These are phyloP conservation scores for Odocoileus virginianus DNA, from an alignment of 2,113 vertebrate genomes.

Conservation along the genomic window DNA sequence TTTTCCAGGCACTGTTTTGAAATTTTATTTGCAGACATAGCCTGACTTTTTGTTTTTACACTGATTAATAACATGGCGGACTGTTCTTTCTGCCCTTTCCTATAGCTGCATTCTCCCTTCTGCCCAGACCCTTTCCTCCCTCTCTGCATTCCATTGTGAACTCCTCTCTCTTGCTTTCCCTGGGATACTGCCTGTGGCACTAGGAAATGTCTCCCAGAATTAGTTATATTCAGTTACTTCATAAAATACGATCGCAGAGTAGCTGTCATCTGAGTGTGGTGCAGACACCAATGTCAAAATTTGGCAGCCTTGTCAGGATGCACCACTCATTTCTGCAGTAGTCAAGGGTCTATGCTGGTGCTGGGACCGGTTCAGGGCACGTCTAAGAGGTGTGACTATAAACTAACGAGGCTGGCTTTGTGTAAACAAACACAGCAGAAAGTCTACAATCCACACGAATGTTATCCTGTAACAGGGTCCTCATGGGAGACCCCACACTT, in stretches of 20 bases:
- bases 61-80: not conserved
- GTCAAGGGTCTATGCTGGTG: not conserved
- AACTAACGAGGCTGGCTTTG: constrained; percentile 67
- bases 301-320: constrained; percentile 10
- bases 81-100: not conserved
- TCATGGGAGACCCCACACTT: constrained; percentile 56
- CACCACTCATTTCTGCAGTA: not conserved
- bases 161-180: not conserved
- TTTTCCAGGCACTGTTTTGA: not conserved
- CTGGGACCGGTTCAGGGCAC: constrained; percentile 24
- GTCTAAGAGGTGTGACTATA: constrained; percentile 67
- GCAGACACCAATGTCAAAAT: not conserved
- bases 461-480: constrained; percentile 47
- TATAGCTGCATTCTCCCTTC: not conserved
- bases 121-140: not conserved
- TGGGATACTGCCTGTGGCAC: not conserved
- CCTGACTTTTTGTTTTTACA: not conserved
- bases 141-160: not conserved
- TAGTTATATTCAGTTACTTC: not conserved
- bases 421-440: constrained; percentile 64
- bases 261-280: not conserved
- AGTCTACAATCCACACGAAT: constrained; percentile 42
- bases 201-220: not conserved
- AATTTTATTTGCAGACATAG: not conserved
- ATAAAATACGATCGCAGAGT: not conserved